Evolutionary conservation across 2,797 vertebrate species (phyloP).

Genomic region (Triplophysa bombifrons): DNA sequence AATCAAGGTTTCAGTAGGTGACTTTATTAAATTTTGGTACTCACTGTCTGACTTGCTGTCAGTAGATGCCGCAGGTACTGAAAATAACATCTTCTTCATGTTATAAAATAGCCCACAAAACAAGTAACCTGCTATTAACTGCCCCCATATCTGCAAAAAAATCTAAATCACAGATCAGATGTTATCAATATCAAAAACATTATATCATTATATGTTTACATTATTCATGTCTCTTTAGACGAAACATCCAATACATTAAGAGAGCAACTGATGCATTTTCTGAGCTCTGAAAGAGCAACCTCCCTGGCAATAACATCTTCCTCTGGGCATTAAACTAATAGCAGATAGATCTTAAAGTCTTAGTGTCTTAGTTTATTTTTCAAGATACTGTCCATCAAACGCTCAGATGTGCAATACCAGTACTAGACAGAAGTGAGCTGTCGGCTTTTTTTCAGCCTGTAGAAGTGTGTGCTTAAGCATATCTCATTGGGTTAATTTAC

Average conservation of each 20-base stretch:
- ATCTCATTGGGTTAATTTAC: conserved; percentile 5
- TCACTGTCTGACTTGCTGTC: conserved; percentile 56
- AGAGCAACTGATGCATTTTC: neutral
- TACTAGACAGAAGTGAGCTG: neutral
- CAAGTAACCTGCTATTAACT: neutral
- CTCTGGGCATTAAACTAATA: conserved; percentile 5
- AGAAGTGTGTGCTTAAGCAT: neutral
- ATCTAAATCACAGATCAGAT: neutral
- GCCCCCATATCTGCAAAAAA: neutral
- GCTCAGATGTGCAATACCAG: neutral
- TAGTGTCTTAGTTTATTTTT: neutral
- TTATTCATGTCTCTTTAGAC: neutral
- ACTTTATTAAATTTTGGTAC: conserved; percentile 45
- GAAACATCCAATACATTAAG: neutral
- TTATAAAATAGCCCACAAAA: neutral
- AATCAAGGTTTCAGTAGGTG: conserved; percentile 57
- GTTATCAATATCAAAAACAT: neutral
- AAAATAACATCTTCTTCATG: conserved; percentile 7
- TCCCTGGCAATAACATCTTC: neutral
- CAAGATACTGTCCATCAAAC: neutral
- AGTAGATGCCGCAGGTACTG: conserved; percentile 47
- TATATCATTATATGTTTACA: too few species aligned
- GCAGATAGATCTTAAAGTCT: conserved; percentile 2
- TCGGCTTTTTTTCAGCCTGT: neutral
- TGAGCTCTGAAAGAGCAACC: neutral